Evolutionary conservation across 2,797 vertebrate genomes (phyloP).

Genomic region (Molothrus aeneus): DNA sequence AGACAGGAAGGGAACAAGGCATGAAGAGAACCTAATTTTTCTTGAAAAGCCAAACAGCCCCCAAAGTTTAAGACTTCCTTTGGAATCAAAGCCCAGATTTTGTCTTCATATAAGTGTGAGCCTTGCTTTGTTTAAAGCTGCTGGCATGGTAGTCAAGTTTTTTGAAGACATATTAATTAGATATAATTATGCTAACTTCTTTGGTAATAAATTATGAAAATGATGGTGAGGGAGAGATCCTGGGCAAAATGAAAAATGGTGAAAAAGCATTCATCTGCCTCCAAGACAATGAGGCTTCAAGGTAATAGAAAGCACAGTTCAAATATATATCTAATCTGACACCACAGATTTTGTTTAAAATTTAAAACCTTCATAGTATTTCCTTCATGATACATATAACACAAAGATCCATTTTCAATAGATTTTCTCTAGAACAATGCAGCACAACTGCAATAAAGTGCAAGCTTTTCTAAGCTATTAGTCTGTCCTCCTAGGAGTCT

Average conservation of each 20-base stretch:
- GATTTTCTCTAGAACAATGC: background rate
- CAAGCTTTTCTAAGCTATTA: background rate
- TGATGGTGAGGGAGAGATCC: background rate
- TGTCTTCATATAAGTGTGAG: background rate
- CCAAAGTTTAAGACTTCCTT: background rate
- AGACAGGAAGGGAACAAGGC: background rate
- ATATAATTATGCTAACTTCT: background rate
- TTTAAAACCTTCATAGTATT: constrained; percentile 5
- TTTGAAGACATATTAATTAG: background rate
- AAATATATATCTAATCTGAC: background rate
- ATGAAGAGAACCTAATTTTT: background rate
- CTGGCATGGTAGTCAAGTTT: background rate
- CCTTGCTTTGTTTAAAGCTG: background rate
- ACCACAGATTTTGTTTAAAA: constrained; percentile 3
- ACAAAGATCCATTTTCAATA: background rate
- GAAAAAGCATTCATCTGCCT: background rate
- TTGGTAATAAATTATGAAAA: constrained; percentile 15
- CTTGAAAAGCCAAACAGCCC: background rate
- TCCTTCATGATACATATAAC: constrained; percentile 8
- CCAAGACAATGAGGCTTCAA: background rate
- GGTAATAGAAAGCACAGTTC: constrained; percentile 18
- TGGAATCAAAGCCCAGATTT: background rate
- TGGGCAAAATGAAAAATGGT: background rate
- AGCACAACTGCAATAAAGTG: background rate
- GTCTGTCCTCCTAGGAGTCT: background rate